Percentiles rank a stretch among this genome's conserved stretches.
These are phyloP conservation scores for Sturmia bella DNA, from an alignment of 2,888 invertebrate species.

Conservation along the genomic window DNA sequence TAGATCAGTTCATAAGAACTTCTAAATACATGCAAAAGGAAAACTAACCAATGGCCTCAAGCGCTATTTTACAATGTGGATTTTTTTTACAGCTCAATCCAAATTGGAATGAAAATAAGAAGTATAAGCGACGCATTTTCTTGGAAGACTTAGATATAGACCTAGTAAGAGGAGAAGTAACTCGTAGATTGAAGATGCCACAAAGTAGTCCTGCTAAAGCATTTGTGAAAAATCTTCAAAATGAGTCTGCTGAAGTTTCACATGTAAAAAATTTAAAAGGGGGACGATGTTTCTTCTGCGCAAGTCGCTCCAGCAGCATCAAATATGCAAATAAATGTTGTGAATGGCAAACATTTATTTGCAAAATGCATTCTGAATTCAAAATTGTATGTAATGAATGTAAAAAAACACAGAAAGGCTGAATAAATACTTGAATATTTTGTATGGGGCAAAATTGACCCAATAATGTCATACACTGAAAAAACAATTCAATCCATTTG, in stretches of 20 bases:
- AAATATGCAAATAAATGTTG: slow-evolving; percentile 25
- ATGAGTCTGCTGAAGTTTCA: too few relatives aligned
- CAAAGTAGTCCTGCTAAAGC: too few relatives aligned
- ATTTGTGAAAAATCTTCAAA: too few relatives aligned
- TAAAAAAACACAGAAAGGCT: neutral
- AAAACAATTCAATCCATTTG: too few relatives aligned
- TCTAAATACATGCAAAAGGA: slow-evolving; percentile 39
- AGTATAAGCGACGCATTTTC: slow-evolving; percentile 18
- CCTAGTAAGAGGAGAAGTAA: too few relatives aligned
- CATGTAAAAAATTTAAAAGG: too few relatives aligned
- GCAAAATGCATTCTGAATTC: slow-evolving; percentile 13
- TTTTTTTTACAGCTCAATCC: slow-evolving; percentile 3
- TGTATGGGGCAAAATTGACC: too few relatives aligned
- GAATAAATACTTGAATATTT: too few relatives aligned
- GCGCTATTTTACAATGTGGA: neutral
- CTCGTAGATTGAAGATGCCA: too few relatives aligned
- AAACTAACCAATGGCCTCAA: slow-evolving; percentile 44
- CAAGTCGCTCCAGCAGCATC: slow-evolving; percentile 23
- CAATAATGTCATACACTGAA: too few relatives aligned
- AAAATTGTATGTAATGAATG: slow-evolving; percentile 8
- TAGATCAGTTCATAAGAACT: slow-evolving; percentile 40
- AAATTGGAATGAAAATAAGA: slow-evolving; percentile 6
- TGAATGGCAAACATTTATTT: slow-evolving; percentile 8
- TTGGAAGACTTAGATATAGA: slow-evolving; percentile 4
- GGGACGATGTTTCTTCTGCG: slow-evolving; percentile 2